These are phyloP conservation scores for Hanleya hanleyi DNA, from an alignment of 2,888 invertebrate genomes.

Conservation along the genomic window DNA sequence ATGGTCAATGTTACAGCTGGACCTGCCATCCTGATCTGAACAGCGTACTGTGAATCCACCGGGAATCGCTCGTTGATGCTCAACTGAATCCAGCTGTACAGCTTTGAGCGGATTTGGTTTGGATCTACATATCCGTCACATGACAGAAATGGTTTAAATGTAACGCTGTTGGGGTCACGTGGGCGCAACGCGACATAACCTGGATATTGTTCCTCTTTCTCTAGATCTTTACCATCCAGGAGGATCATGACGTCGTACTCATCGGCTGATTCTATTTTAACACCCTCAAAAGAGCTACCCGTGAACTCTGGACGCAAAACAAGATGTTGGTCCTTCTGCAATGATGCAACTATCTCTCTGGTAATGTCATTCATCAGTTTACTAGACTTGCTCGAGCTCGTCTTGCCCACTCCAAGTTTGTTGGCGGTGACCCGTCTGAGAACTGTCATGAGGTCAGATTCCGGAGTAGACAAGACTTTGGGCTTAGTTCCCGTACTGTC, in stretches of 20 bases:
- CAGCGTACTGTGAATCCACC: neutral
- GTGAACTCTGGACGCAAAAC: neutral
- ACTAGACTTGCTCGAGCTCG: neutral
- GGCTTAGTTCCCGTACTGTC: too few relatives aligned
- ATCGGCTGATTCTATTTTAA: neutral
- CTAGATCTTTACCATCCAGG: neutral
- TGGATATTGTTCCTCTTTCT: neutral
- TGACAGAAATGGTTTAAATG: neutral
- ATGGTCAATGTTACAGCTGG: neutral
- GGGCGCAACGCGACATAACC: neutral
- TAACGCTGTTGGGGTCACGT: neutral
- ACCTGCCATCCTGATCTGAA: neutral
- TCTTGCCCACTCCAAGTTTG: neutral
- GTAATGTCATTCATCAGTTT: neutral
- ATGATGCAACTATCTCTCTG: neutral
- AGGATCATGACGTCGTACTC: neutral
- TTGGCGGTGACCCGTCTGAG: neutral
- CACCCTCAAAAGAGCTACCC: conserved; percentile 1
- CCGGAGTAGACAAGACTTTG: too few relatives aligned
- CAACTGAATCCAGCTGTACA: neutral
- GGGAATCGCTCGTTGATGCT: neutral
- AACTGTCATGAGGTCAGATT: neutral
- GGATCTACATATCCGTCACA: neutral
- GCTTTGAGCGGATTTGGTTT: neutral
- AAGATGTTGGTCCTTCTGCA: neutral